These are phyloP conservation scores for Drosophila equinoxialis DNA, from an alignment of 1,140 invertebrate species.

Conservation along the genomic window DNA sequence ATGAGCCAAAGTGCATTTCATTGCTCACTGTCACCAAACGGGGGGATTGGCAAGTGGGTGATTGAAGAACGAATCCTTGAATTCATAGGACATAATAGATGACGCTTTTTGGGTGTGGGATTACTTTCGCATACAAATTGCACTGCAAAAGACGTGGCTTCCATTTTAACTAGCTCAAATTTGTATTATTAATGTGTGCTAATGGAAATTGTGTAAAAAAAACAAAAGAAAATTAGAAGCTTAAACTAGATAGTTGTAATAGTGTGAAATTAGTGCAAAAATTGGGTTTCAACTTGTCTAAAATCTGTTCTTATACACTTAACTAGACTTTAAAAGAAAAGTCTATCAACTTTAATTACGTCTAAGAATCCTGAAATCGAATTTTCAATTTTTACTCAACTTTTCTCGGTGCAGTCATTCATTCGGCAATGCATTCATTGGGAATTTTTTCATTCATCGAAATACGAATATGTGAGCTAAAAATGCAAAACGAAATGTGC, in stretches of 20 bases:
- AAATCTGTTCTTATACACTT: no score
- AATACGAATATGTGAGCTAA: conserved; percentile 48
- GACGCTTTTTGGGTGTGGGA: conserved; percentile 44
- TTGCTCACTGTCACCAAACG: conserved; percentile 67
- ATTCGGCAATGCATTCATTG: conserved; percentile 65
- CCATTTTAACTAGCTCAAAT: conserved; percentile 45
- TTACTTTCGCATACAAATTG: conserved; percentile 72
- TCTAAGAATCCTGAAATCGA: neutral
- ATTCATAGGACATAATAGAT: conserved; percentile 61
- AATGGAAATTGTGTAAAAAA: conserved; percentile 47
- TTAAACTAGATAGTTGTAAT: neutral
- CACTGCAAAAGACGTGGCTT: conserved; percentile 31
- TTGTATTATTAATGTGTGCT: conserved; percentile 48
- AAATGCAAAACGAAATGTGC: conserved; percentile 66
- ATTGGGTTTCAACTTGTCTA: neutral
- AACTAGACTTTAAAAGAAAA: neutral
- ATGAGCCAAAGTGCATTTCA: conserved; percentile 76
- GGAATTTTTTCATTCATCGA: conserved; percentile 25
- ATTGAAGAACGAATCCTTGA: conserved; percentile 28
- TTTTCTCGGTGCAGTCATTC: conserved; percentile 47
- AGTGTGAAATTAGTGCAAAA: neutral
- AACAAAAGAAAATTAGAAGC: conserved; percentile 12
- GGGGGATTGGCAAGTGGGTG: neutral
- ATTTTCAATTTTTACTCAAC: conserved; percentile 1
- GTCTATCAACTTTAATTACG: neutral